These are phyloP conservation scores for Sinocyclocheilus rhinocerous DNA, from an alignment of 2,113 vertebrate genomes.

Conservation along the genomic window DNA sequence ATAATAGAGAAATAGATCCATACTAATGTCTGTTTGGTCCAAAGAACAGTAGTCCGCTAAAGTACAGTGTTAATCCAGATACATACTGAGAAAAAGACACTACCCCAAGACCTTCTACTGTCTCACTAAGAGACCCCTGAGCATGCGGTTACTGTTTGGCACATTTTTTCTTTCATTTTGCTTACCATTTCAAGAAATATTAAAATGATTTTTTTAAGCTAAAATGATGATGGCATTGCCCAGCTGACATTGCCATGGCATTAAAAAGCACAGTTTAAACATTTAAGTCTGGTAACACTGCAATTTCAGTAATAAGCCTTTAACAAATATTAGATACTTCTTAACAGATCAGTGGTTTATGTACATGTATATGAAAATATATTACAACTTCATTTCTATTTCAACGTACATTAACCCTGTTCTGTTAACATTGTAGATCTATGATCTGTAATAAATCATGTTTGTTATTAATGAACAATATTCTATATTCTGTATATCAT, in stretches of 20 bases:
- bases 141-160: slow-evolving; percentile 6
- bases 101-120: slow-evolving; percentile 1
- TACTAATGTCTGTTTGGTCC: slow-evolving; percentile 69
- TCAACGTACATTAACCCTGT: slow-evolving; percentile 14
- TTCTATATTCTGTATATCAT: neutral
- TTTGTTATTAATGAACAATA: slow-evolving; percentile 11
- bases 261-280: slow-evolving; percentile 9
- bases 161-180: neutral
- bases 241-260: slow-evolving; percentile 1
- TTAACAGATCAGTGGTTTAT: neutral
- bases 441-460: neutral
- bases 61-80: slow-evolving; percentile 63
- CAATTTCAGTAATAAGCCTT: slow-evolving; percentile 7
- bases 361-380: slow-evolving; percentile 20
- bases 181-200: neutral
- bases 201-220: neutral
- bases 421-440: neutral
- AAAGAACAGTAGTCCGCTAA: slow-evolving; percentile 64
- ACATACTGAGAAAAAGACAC: slow-evolving; percentile 67
- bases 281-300: neutral
- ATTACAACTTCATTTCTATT: slow-evolving; percentile 7
- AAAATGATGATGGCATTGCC: neutral
- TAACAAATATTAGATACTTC: neutral
- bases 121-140: slow-evolving; percentile 21
- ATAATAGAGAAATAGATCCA: slow-evolving; percentile 62